Percentiles rank a stretch among this genome's conserved stretches.
Conservation (phyloP, 2,888 invertebrate genomes). For the Leptopilina myrica region DNA sequence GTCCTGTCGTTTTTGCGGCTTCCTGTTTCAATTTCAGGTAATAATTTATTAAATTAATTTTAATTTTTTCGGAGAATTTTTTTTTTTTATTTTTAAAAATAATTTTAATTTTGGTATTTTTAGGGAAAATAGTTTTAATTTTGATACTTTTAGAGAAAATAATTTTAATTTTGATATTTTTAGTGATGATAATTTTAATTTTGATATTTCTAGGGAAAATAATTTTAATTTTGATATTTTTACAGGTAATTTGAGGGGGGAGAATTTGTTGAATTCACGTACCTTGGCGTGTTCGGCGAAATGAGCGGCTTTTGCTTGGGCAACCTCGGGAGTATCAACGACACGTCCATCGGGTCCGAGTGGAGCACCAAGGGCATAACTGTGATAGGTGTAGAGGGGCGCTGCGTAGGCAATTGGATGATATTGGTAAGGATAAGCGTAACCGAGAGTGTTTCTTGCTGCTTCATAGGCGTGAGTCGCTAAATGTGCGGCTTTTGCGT, state of each 20-base stretch:
- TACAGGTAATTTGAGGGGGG: too few relatives aligned
- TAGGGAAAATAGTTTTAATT: too few relatives aligned
- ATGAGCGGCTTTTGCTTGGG: constrained; percentile 71
- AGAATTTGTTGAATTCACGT: constrained; percentile 21
- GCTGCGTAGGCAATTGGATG: constrained; percentile 51
- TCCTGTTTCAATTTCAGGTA: constrained; percentile 54
- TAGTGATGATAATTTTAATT: not conserved
- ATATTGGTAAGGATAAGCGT: constrained; percentile 41
- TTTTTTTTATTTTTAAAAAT: too few relatives aligned
- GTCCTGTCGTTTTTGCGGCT: constrained; percentile 57
- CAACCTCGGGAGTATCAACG: constrained; percentile 72
- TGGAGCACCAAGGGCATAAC: constrained; percentile 61
- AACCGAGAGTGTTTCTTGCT: constrained; percentile 44
- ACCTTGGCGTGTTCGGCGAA: constrained; percentile 66
- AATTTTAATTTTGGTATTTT: too few relatives aligned
- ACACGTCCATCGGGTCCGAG: constrained; percentile 69
- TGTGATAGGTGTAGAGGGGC: constrained; percentile 4
- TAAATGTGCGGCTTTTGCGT: constrained; percentile 68
- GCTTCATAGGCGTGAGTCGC: constrained; percentile 67
- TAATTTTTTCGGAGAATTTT: too few relatives aligned
- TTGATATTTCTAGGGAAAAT: not conserved
- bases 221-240: not conserved
- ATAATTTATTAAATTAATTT: not conserved
- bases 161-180: too few relatives aligned
- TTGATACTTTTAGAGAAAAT: too few relatives aligned